Evolutionary conservation across 2,113 vertebrate species (phyloP), one percentile per base, ranked within the genome.

Genomic region (Aix galericulata): DNA sequence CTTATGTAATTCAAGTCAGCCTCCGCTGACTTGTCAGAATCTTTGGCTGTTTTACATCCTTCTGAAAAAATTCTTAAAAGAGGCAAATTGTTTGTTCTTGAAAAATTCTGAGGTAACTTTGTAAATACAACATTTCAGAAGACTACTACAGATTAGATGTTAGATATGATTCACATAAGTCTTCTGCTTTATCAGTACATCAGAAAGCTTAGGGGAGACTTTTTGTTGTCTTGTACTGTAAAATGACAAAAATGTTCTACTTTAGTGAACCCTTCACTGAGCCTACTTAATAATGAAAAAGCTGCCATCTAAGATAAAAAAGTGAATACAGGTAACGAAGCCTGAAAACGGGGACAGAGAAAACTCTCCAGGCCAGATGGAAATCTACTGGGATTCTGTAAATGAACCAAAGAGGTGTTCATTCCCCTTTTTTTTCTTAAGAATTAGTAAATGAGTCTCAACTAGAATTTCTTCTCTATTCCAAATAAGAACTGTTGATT

Each of bases 331-430:
- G 94, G 87, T 86, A 91, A 80, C 0, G 72, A 92, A 92, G 93
- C 67, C 83, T 93, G 80, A 67, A 94, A 94, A 96, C 0, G 42
- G 90, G 88, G 93, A 90, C 88, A 92, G 67, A 90, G 72, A 66
- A 95, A 96, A 91, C 81, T 95, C 82, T 87, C 63, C 73, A 87
- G 92, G 92, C 92, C 83, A 78, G 90, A 93, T 21, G 60, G 78
- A 93, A 89, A 91, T 74, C 86, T 78, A 40, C 80, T 86, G 86
- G 71, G 92, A 95, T 85, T 84, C 86, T 63, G 67, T 36, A 81
- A 76, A 93, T 63, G 86, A 95, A 95, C 46, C 63, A 79, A 75
- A 88, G 34, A 88, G 27, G 29, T 92, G 62, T 16, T 91, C 1
- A 2, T 73, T 82, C 82, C 59, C 44, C 13, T 13, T 2, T 32